Evolutionary conservation across 2,113 vertebrate genomes (phyloP).

Genomic region (Tonatia bakeri): DNA sequence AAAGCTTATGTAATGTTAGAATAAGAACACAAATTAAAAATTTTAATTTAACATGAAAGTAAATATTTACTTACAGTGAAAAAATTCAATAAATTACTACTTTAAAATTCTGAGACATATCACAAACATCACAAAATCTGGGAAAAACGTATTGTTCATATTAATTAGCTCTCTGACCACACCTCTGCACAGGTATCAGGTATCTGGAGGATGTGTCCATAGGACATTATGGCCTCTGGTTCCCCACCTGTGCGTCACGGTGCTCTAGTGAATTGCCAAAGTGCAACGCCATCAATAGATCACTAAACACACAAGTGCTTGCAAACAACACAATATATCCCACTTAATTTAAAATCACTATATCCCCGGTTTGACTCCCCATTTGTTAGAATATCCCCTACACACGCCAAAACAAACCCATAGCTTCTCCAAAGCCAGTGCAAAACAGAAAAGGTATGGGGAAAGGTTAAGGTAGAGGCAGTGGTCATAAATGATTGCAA

Average conservation of each 20-base stretch:
- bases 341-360: not conserved
- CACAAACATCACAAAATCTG: not conserved
- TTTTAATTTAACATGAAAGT: not conserved
- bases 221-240: not conserved
- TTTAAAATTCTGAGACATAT: constrained; percentile 1
- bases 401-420: not conserved
- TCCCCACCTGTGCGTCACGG: not conserved
- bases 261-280: not conserved
- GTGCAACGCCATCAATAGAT: not conserved
- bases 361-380: not conserved
- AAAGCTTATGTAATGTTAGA: not conserved
- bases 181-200: not conserved
- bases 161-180: not conserved
- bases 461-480: not conserved
- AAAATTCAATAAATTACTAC: not conserved
- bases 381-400: not conserved
- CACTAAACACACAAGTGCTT: not conserved
- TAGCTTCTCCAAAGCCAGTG: not conserved
- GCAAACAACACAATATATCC: not conserved
- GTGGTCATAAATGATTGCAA: not conserved
- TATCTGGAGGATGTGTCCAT: fast-evolving
- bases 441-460: not conserved
- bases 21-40: constrained; percentile 11
- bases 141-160: not conserved
- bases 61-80: not conserved